phyloP scores from a whole-genome alignment of 2,888 invertebrate species.

The Eilema sororculum region DNA sequence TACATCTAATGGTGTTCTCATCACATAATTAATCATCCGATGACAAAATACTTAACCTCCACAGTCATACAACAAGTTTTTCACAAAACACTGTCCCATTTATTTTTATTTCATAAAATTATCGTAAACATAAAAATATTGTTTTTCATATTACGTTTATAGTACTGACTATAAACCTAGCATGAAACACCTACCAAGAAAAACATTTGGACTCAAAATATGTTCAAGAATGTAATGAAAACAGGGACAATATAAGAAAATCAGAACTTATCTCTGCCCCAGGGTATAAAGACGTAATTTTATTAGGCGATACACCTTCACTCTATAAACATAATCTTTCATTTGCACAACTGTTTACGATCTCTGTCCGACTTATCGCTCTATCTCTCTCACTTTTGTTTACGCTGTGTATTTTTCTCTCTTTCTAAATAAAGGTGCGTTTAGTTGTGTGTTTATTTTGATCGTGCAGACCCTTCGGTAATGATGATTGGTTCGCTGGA shows the following conservation, averaged over 20 bases:
- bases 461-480: conserved; percentile 64
- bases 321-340: conserved; percentile 86
- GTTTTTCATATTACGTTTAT: background rate
- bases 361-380: conserved; percentile 56
- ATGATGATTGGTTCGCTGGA: conserved; percentile 82
- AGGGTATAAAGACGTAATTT: conserved; percentile 77
- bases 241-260: conserved; percentile 57
- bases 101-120: background rate
- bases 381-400: conserved; percentile 49
- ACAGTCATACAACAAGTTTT: background rate
- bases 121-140: background rate
- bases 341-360: conserved; percentile 82
- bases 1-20: background rate
- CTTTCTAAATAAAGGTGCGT: conserved; percentile 67
- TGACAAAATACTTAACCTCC: background rate
- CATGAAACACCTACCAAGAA: conserved; percentile 21
- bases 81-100: background rate
- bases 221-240: conserved; percentile 47
- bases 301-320: conserved; percentile 81
- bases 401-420: conserved; percentile 46
- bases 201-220: conserved; percentile 36
- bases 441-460: conserved; percentile 59
- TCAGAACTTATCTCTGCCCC: conserved; percentile 69
- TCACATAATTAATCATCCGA: background rate
- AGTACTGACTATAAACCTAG: conserved; percentile 9